phyloP scores from a whole-genome alignment of 2,797 vertebrate species.

The Allobates femoralis region DNA sequence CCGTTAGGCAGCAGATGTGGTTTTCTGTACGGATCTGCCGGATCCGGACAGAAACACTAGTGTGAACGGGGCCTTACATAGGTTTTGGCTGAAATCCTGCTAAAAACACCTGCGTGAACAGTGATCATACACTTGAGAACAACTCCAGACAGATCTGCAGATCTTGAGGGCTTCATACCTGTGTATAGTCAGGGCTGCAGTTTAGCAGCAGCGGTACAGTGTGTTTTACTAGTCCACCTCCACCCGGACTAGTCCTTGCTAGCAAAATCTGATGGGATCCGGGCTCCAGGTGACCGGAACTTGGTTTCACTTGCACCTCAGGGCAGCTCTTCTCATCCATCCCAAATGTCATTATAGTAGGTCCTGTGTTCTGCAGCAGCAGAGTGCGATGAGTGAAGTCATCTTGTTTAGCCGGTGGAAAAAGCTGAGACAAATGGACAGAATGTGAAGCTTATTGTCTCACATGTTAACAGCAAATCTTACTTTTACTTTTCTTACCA shows the following conservation, averaged over 20 bases:
- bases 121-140: neutral
- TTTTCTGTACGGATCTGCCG: too few relatives aligned
- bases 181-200: conserved; percentile 75
- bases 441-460: neutral
- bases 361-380: conserved; percentile 83
- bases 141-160: too few relatives aligned
- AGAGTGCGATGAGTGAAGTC: conserved; percentile 76
- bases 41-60: too few relatives aligned
- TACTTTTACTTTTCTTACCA: conserved; percentile 74
- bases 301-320: conserved; percentile 77
- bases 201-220: conserved; percentile 84
- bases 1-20: too few relatives aligned
- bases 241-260: conserved; percentile 77
- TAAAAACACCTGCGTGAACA: too few relatives aligned
- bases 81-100: too few relatives aligned
- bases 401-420: conserved; percentile 77
- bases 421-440: conserved; percentile 76
- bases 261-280: conserved; percentile 85
- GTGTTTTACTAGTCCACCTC: conserved; percentile 73
- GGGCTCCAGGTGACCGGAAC: conserved; percentile 79
- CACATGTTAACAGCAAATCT: neutral
- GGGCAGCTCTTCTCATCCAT: conserved; percentile 72
- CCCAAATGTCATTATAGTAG: conserved; percentile 80
- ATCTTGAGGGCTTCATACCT: conserved; percentile 77
- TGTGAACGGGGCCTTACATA: too few relatives aligned